Evolutionary conservation across 2,113 vertebrate species (phyloP).

Genomic region (Macaca mulatta): DNA sequence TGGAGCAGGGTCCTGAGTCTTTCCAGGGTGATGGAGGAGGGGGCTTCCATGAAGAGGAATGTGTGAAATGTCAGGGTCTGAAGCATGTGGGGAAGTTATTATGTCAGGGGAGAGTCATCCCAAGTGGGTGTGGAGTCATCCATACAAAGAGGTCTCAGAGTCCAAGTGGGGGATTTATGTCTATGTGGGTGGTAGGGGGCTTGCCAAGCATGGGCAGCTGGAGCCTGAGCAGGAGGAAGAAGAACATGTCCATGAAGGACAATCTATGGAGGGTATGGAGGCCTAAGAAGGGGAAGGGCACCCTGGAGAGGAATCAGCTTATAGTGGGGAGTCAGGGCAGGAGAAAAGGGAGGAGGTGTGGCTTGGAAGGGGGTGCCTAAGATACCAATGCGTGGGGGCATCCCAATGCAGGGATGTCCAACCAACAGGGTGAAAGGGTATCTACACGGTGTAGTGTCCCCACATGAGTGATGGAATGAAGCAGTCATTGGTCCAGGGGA

Average conservation of each 20-base stretch:
- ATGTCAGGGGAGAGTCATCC: not conserved
- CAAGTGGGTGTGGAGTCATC: not conserved
- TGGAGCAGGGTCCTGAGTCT: not conserved
- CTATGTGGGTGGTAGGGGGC: not conserved
- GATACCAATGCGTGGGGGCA: rapidly evolving
- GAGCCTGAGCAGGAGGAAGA: not conserved
- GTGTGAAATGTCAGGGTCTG: not conserved
- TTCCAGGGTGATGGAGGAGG: too few species aligned
- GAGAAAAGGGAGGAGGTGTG: too few species aligned
- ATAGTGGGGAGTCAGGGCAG: not conserved
- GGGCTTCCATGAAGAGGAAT: rapidly evolving
- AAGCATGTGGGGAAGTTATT: not conserved
- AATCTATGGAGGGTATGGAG: too few species aligned
- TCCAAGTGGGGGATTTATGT: not conserved
- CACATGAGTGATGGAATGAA: not conserved
- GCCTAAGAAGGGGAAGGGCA: not conserved
- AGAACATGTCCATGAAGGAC: too few species aligned
- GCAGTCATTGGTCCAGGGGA: not conserved
- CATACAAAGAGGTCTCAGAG: not conserved
- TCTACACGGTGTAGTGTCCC: too few species aligned
- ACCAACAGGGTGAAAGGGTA: not conserved
- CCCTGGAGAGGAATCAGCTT: not conserved
- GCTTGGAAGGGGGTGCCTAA: not conserved
- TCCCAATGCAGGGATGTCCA: not conserved
- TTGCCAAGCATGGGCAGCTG: not conserved